Percentiles rank a stretch among this genome's conserved stretches.
Conservation (phyloP, 2,797 vertebrate species). For the Tiaroga cobitis region DNA sequence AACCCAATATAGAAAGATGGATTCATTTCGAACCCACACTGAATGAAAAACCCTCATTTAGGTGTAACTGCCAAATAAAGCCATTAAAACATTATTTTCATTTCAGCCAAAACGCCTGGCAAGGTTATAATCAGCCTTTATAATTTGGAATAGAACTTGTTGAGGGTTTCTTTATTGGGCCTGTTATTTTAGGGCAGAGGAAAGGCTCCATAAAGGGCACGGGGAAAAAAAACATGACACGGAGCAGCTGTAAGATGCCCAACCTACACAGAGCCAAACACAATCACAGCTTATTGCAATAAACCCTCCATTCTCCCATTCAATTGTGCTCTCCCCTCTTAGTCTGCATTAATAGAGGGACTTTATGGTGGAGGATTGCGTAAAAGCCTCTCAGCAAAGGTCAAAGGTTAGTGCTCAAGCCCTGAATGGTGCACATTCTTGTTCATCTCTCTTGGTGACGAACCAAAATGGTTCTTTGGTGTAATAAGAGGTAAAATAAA, state of each 20-base stretch:
- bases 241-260: constrained; percentile 68
- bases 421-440: constrained; percentile 60
- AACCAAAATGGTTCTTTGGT: constrained; percentile 5
- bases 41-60: constrained; percentile 37
- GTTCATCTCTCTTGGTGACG: constrained; percentile 58
- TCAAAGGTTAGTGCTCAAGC: constrained; percentile 62
- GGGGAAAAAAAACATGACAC: constrained; percentile 62
- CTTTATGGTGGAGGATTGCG: constrained; percentile 67
- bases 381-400: constrained; percentile 63
- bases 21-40: constrained; percentile 54
- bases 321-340: constrained; percentile 65
- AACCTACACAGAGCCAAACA: constrained; percentile 63
- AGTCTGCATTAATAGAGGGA: constrained; percentile 60
- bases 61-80: constrained; percentile 66
- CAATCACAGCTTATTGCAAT: constrained; percentile 58
- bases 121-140: constrained; percentile 68
- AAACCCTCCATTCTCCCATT: constrained; percentile 58
- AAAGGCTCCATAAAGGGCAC: constrained; percentile 69
- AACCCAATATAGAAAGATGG: constrained; percentile 51
- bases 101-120: constrained; percentile 64
- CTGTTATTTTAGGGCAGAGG: constrained; percentile 63
- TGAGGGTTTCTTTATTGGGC: constrained; percentile 70
- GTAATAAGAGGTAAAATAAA: constrained; percentile 19
- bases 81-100: constrained; percentile 66
- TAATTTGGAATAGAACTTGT: constrained; percentile 69